Evolutionary conservation across 2,888 invertebrate genomes (phyloP).

Genomic region (Camptogramma bilineatum): DNA sequence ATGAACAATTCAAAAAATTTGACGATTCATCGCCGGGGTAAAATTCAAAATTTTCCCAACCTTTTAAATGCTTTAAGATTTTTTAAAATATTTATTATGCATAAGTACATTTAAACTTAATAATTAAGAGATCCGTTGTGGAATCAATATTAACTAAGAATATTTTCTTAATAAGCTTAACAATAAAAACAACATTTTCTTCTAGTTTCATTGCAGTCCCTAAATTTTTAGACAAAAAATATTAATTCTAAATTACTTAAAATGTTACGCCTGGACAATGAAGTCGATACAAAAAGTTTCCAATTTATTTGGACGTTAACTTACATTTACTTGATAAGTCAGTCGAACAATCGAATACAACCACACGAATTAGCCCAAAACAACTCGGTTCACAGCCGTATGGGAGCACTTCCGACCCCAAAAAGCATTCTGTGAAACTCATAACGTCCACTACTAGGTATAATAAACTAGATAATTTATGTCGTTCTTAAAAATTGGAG

Average conservation of each 20-base stretch:
- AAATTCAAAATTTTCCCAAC: constrained; percentile 70
- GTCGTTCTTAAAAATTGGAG: neutral
- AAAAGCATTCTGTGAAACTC: neutral
- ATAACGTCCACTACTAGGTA: neutral
- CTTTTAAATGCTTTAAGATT: constrained; percentile 47
- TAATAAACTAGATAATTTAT: neutral
- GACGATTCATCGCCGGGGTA: constrained; percentile 50
- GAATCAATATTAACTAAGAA: constrained; percentile 58
- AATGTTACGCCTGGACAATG: constrained; percentile 56
- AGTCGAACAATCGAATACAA: constrained; percentile 71
- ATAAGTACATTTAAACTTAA: constrained; percentile 65
- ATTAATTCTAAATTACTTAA: constrained; percentile 44
- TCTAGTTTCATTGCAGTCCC: constrained; percentile 25
- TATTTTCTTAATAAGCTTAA: constrained; percentile 46
- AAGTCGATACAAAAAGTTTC: constrained; percentile 54
- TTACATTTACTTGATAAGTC: constrained; percentile 66
- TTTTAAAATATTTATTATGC: constrained; percentile 54
- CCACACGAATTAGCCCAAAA: constrained; percentile 50
- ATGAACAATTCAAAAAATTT: constrained; percentile 33
- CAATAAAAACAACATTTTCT: constrained; percentile 31
- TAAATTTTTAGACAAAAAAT: constrained; percentile 31
- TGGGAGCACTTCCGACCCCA: constrained; percentile 9
- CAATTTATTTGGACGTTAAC: constrained; percentile 68
- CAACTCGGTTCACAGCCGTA: constrained; percentile 19
- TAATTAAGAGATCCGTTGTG: constrained; percentile 64